Evolutionary conservation across 2,797 vertebrate species (phyloP).

Genomic region (Clarias pachynema): DNA sequence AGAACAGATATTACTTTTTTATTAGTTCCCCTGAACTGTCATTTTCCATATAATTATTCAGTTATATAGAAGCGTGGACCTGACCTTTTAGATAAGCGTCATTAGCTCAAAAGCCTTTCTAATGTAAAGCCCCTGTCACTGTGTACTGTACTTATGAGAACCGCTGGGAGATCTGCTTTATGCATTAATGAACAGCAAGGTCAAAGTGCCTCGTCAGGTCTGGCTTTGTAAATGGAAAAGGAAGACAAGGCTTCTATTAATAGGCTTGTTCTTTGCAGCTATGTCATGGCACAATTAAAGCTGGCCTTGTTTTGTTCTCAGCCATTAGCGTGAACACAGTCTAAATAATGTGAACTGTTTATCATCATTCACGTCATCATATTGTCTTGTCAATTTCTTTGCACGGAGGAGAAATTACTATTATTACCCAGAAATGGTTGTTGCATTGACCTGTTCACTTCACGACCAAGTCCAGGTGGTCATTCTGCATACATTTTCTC

Average conservation of each 20-base stretch:
- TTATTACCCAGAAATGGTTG: neutral
- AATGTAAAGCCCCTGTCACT: constrained; percentile 62
- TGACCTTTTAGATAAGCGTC: constrained; percentile 41
- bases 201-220: constrained; percentile 66
- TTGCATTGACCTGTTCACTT: neutral
- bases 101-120: constrained; percentile 53
- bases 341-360: constrained; percentile 27
- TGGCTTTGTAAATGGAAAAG: constrained; percentile 61
- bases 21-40: constrained; percentile 11
- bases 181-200: constrained; percentile 75
- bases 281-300: constrained; percentile 46
- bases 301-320: constrained; percentile 35
- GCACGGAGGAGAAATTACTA: neutral
- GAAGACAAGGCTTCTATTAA: constrained; percentile 61
- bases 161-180: constrained; percentile 64
- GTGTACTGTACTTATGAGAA: constrained; percentile 55
- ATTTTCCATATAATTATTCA: constrained; percentile 38
- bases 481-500: neutral
- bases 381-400: neutral
- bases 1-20: constrained; percentile 12
- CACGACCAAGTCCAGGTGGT: neutral
- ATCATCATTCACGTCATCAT: neutral
- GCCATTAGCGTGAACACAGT: constrained; percentile 32
- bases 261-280: constrained; percentile 54
- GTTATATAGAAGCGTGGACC: constrained; percentile 4